Evolutionary conservation across 2,888 invertebrate species (phyloP).

Genomic region (Eupithecia dodoneata): DNA sequence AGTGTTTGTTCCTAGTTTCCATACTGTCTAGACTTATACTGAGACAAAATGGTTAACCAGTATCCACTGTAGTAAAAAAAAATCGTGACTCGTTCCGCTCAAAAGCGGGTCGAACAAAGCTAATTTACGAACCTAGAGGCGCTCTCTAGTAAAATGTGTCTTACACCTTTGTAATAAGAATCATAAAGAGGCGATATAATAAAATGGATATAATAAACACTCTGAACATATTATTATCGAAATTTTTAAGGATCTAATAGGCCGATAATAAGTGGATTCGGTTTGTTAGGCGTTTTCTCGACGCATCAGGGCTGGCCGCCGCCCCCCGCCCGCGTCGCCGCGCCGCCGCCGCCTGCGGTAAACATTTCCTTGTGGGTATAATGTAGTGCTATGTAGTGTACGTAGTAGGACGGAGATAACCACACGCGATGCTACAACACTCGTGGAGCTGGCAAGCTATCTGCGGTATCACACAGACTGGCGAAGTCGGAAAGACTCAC

Average conservation of each 20-base stretch:
- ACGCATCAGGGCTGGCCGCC: background rate
- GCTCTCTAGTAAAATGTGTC: constrained; percentile 21
- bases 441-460: too few relatives aligned
- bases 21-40: too few relatives aligned
- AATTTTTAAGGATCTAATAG: constrained; percentile 55
- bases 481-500: too few relatives aligned
- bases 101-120: constrained; percentile 56
- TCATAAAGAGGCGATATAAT: background rate
- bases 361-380: background rate
- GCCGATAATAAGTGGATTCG: constrained; percentile 54
- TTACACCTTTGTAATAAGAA: constrained; percentile 18
- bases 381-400: background rate
- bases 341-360: background rate
- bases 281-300: constrained; percentile 42
- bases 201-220: constrained; percentile 48
- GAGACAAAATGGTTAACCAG: too few relatives aligned
- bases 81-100: too few relatives aligned
- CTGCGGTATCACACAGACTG: too few relatives aligned
- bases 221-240: constrained; percentile 55
- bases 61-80: too few relatives aligned
- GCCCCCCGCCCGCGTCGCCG: too few relatives aligned
- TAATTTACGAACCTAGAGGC: constrained; percentile 7
- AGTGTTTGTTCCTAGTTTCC: too few relatives aligned
- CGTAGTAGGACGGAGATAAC: too few relatives aligned
- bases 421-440: too few relatives aligned